A percentile compares a stretch with the other conserved stretches of the same genome.
These are phyloP conservation scores for Isotomurus palustris DNA, from an alignment of 2,888 invertebrate species.

Conservation along the genomic window DNA sequence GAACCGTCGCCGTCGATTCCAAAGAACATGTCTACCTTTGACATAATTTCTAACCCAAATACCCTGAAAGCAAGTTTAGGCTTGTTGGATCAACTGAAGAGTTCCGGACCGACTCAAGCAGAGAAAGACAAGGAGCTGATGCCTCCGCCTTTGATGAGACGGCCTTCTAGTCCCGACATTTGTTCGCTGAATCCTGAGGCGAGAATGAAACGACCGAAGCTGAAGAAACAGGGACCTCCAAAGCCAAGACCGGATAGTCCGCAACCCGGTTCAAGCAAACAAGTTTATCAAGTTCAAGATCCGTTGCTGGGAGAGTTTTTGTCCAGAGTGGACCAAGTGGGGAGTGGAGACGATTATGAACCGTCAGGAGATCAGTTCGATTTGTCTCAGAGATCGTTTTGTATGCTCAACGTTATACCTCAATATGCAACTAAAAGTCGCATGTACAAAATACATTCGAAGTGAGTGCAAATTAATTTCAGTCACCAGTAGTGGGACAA, in stretches of 20 bases:
- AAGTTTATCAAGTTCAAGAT: too few species aligned
- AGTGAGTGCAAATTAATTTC: slow-evolving; percentile 19
- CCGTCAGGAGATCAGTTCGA: slow-evolving; percentile 33
- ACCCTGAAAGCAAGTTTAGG: slow-evolving; percentile 23
- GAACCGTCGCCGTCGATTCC: background rate
- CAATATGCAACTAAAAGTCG: slow-evolving; percentile 33
- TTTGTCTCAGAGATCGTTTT: slow-evolving; percentile 34
- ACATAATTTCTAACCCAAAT: slow-evolving; percentile 20
- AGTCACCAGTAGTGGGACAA: background rate
- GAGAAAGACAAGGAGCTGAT: slow-evolving; percentile 3
- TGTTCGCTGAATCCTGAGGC: slow-evolving; percentile 28
- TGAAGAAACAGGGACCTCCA: background rate
- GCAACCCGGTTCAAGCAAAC: background rate
- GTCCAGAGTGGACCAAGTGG: too few species aligned
- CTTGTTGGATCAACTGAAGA: slow-evolving; percentile 3
- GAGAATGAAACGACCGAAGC: background rate
- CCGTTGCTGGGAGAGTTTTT: too few species aligned
- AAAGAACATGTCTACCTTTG: slow-evolving; percentile 7
- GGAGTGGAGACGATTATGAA: background rate
- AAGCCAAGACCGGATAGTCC: slow-evolving; percentile 1
- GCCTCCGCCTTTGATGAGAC: slow-evolving; percentile 10
- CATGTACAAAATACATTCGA: slow-evolving; percentile 34
- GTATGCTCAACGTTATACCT: slow-evolving; percentile 29
- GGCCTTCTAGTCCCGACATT: slow-evolving; percentile 34
- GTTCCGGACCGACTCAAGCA: background rate